Conservation (phyloP, 2,888 invertebrate species). For the Drosophila fungiperda region DNA sequence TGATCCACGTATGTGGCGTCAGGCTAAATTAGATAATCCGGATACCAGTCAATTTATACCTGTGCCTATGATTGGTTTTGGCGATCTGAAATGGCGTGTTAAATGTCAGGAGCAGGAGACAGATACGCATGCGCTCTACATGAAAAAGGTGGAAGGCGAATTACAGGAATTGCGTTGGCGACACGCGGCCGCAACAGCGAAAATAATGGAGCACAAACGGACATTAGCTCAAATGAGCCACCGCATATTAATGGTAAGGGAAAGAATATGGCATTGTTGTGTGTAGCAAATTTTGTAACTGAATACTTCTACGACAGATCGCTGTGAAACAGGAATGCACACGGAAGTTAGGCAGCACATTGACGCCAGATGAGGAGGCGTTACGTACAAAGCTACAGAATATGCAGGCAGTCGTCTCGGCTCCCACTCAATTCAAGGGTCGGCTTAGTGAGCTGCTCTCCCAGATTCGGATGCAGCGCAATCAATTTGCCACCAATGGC, state of each 20-base stretch:
- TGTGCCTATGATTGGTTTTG: slow-evolving; percentile 96
- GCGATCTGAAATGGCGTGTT: slow-evolving; percentile 91
- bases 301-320: slow-evolving; percentile 87
- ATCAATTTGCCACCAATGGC: slow-evolving; percentile 87
- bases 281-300: neutral
- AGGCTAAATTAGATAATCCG: slow-evolving; percentile 98
- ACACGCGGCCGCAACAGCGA: slow-evolving; percentile 92
- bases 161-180: slow-evolving; percentile 92
- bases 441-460: slow-evolving; percentile 95
- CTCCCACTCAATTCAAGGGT: slow-evolving; percentile 97
- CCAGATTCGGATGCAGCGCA: slow-evolving; percentile 91
- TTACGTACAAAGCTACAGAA: slow-evolving; percentile 94
- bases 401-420: slow-evolving; percentile 93
- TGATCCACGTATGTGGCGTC: slow-evolving; percentile 96
- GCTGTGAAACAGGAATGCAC: slow-evolving; percentile 94
- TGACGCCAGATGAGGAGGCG: slow-evolving; percentile 96
- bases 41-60: slow-evolving; percentile 95
- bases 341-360: slow-evolving; percentile 94
- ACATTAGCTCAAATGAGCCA: slow-evolving; percentile 93
- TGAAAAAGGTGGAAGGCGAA: slow-evolving; percentile 92
- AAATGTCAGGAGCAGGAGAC: slow-evolving; percentile 94
- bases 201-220: slow-evolving; percentile 92
- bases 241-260: slow-evolving; percentile 90
- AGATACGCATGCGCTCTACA: slow-evolving; percentile 91
- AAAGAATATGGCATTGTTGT: neutral